Percentiles rank a stretch among this genome's conserved stretches.
Evolutionary conservation across 1,140 invertebrate genomes (phyloP).

Genomic region (Zaprionus vittiger): DNA sequence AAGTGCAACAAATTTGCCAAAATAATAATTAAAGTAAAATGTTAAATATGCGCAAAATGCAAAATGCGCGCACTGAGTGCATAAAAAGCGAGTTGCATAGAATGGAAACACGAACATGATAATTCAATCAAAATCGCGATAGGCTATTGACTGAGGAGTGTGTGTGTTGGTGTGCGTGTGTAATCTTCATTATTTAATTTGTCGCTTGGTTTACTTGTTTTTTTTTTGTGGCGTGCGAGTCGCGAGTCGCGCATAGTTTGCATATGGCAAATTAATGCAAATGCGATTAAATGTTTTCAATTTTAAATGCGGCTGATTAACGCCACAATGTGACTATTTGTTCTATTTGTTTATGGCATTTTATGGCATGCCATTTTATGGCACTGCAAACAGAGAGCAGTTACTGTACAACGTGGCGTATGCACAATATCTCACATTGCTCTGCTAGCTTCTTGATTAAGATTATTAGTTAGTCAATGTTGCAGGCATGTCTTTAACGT

Average conservation of each 20-base stretch:
- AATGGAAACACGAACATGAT: constrained; percentile 59
- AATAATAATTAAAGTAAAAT: constrained; percentile 38
- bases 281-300: constrained; percentile 72
- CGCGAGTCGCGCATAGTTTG: constrained; percentile 25
- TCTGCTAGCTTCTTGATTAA: neutral
- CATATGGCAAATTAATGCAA: constrained; percentile 63
- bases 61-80: constrained; percentile 6
- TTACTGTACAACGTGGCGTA: constrained; percentile 26
- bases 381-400: neutral
- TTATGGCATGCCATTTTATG: neutral
- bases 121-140: constrained; percentile 68
- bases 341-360: constrained; percentile 13
- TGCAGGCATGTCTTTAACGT: neutral
- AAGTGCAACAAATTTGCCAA: constrained; percentile 21
- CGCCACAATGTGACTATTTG: constrained; percentile 50
- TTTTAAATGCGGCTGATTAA: constrained; percentile 52
- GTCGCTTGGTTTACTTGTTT: constrained; percentile 44
- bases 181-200: constrained; percentile 76
- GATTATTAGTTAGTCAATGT: too few species aligned
- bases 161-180: constrained; percentile 37
- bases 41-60: constrained; percentile 11
- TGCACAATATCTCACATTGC: constrained; percentile 18
- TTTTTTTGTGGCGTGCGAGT: constrained; percentile 8
- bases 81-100: constrained; percentile 30
- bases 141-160: constrained; percentile 10